Base-by-base conservation (phyloP, 2,888 invertebrate genomes). In the Heterodera filipjevi region DNA sequence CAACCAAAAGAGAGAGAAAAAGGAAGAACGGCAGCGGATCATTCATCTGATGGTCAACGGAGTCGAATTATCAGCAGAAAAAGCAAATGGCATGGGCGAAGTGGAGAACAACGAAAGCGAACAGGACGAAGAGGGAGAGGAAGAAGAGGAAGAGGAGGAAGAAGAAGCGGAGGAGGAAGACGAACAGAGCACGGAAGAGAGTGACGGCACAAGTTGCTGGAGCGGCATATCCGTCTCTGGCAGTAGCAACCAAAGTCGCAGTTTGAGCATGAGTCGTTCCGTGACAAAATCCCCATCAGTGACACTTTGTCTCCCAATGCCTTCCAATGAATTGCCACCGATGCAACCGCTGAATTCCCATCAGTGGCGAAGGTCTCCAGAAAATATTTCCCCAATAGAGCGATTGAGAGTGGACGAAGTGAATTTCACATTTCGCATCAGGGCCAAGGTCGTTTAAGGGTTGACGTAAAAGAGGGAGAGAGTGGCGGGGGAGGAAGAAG, bases 101-200 rank as follows among this genome's bases (percentile, higher is more conserved):
- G 74, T 59, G 39, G 59, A 53, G 66, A 35, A 74, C 16, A 53
- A 46, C n/a, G 27, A 74, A 12, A 30, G 46, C 33, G 53, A 39
- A 35, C 79, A 46, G 44, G 66, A 49, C 39, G 73, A 78, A 30
- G 78, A 77, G 22, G 76, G 32, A 14, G 78, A 78, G 16, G 78
- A 76, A n/a, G 78, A 78, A 14, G 77, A 77, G 46, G 77, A 35
- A 32, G 66, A 44, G 27, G 35, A 32, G n/a, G 74, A 75, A 14
- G 64, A 53, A 2, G 71, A 78, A n/a, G 77, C 78, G 8, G 77
- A 66, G 16, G 76, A 44, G 53, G 68, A 68, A 2, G 33, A 53
- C 3, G 35, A 68, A 35, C 68, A 79, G 14, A 70, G 33, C 30
- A 68, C 35, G 53, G 33, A 68, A 35, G 68, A 68, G 68, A 68